Conservation (phyloP, 1,140 invertebrate genomes). For the Bombyx mandarina region DNA sequence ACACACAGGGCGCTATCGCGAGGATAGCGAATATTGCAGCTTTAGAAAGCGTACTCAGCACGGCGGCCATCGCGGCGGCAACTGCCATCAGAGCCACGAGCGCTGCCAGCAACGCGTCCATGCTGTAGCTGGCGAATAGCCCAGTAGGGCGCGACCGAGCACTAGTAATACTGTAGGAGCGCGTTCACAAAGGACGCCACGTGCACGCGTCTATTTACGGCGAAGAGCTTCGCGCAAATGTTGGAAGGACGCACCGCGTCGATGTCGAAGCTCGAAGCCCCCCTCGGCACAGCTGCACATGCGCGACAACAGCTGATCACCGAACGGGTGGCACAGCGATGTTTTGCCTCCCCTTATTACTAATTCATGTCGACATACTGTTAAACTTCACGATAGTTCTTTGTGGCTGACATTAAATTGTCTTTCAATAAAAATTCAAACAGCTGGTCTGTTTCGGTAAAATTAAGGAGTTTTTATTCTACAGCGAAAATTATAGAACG, state of each 20-base stretch:
- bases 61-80: slow-evolving; percentile 69
- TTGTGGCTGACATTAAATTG: too few species aligned
- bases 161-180: slow-evolving; percentile 18
- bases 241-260: slow-evolving; percentile 39
- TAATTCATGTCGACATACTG: too few species aligned
- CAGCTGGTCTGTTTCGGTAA: too few species aligned
- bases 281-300: slow-evolving; percentile 46
- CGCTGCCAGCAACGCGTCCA: slow-evolving; percentile 71
- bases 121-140: slow-evolving; percentile 41
- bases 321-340: slow-evolving; percentile 24
- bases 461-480: too few species aligned
- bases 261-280: slow-evolving; percentile 27
- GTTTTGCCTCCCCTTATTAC: slow-evolving; percentile 6
- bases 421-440: too few species aligned
- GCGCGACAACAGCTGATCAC: slow-evolving; percentile 63
- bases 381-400: too few species aligned
- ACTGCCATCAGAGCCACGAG: slow-evolving; percentile 72
- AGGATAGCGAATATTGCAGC: slow-evolving; percentile 71
- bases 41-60: slow-evolving; percentile 70
- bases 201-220: slow-evolving; percentile 31
- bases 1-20: slow-evolving; percentile 69
- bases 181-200: slow-evolving; percentile 21
- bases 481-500: too few species aligned
- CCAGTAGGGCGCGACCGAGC: slow-evolving; percentile 47
- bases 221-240: slow-evolving; percentile 38